These are phyloP conservation scores for Sebastes oblongus DNA, from an alignment of 2,797 vertebrate genomes.

Conservation along the genomic window DNA sequence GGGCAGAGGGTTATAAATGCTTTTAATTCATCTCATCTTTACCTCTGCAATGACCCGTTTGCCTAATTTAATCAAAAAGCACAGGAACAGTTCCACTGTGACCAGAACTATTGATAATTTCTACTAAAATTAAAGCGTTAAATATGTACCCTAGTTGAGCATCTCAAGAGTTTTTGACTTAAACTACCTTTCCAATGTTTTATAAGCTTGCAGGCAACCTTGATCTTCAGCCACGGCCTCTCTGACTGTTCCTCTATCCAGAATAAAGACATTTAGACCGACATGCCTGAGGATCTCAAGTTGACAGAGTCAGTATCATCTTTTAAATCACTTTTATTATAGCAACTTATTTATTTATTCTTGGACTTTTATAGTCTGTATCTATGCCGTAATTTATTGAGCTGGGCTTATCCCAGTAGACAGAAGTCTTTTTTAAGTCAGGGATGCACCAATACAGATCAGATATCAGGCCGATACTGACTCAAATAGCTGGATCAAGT, in stretches of 20 bases:
- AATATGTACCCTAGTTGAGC: not conserved
- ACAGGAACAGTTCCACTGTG: not conserved
- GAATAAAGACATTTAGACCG: not conserved
- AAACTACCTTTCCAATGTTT: not conserved
- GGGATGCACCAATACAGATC: no score
- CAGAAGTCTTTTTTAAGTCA: not conserved
- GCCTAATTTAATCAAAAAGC: not conserved
- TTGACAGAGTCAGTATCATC: not conserved
- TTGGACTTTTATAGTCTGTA: not conserved
- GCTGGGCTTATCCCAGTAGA: not conserved
- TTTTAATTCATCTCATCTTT: not conserved
- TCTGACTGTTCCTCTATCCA: not conserved
- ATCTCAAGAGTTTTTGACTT: not conserved
- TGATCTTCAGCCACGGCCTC: not conserved
- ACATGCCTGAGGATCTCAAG: not conserved
- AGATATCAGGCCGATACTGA: no score
- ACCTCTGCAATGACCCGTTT: not conserved
- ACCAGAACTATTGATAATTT: not conserved
- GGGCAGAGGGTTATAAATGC: not conserved
- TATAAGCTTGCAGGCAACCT: not conserved
- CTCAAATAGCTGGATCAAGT: no score
- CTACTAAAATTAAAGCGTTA: not conserved
- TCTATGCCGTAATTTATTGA: not conserved
- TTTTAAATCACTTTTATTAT: not conserved
- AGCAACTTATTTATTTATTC: not conserved